These are phyloP conservation scores for Dicerorhinus sumatrensis DNA, from an alignment of 2,113 vertebrate species.

Conservation along the genomic window DNA sequence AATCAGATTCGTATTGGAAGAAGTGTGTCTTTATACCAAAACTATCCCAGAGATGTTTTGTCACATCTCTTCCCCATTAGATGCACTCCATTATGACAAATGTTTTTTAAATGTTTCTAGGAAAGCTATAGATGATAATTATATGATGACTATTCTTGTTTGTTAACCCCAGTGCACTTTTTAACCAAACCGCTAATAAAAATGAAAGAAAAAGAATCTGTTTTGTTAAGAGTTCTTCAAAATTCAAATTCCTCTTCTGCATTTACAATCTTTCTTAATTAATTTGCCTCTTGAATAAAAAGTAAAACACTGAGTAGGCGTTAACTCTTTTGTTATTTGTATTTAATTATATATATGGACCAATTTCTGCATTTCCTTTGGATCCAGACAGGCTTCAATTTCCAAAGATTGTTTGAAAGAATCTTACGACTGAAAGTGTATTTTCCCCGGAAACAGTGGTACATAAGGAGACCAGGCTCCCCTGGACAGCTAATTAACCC, in stretches of 20 bases:
- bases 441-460: background rate
- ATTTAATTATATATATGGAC: background rate
- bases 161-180: background rate
- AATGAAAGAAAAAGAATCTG: background rate
- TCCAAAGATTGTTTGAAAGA: background rate
- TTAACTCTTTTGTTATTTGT: background rate
- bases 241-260: slow-evolving; percentile 27
- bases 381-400: background rate
- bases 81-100: background rate
- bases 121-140: background rate
- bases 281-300: slow-evolving; percentile 45
- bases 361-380: background rate
- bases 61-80: background rate
- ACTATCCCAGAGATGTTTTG: background rate
- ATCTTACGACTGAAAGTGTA: background rate
- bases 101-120: background rate
- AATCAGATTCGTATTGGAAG: background rate
- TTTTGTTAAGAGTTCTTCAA: slow-evolving; percentile 41
- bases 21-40: background rate
- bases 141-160: background rate
- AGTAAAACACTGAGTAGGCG: background rate
- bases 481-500: background rate
- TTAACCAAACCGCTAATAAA: background rate
- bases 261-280: slow-evolving; percentile 37
- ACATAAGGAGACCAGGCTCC: background rate